Percentiles rank a stretch among this genome's conserved stretches.
Evolutionary conservation across 2,113 vertebrate species (phyloP).

Genomic region (Myotis davidii): DNA sequence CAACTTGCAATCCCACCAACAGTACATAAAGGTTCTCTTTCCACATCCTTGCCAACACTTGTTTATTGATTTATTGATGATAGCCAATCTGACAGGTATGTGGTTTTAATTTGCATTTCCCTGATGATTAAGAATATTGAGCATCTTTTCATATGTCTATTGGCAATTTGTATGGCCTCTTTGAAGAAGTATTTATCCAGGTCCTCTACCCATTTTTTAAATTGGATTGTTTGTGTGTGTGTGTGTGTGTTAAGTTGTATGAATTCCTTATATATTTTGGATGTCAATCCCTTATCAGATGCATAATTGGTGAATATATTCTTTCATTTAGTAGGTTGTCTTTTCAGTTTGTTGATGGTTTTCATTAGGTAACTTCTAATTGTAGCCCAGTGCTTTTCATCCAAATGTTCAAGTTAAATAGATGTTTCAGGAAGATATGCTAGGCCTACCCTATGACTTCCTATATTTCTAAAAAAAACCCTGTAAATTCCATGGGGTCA

Average conservation of each 20-base stretch:
- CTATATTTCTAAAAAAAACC: neutral
- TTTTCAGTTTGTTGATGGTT: neutral
- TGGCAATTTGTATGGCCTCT: neutral
- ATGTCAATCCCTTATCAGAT: neutral
- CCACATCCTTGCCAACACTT: neutral
- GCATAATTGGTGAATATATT: neutral
- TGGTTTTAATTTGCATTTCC: neutral
- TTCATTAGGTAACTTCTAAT: neutral
- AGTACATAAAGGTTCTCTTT: neutral
- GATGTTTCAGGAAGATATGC: neutral
- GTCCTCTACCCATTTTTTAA: neutral
- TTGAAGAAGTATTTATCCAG: neutral
- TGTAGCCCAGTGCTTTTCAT: neutral
- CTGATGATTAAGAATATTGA: neutral
- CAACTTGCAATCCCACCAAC: neutral
- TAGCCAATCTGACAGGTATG: neutral
- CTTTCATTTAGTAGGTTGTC: neutral
- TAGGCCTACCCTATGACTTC: neutral
- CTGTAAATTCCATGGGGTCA: neutral
- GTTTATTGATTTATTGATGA: neutral
- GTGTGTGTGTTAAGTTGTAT: neutral
- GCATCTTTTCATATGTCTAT: neutral
- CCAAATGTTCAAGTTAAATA: neutral
- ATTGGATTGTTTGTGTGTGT: neutral
- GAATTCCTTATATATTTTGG: too few species aligned